A percentile compares a stretch with the other conserved stretches of the same genome.
These are phyloP conservation scores for Resseliella maxima DNA, from an alignment of 2,888 invertebrate genomes.

Conservation along the genomic window DNA sequence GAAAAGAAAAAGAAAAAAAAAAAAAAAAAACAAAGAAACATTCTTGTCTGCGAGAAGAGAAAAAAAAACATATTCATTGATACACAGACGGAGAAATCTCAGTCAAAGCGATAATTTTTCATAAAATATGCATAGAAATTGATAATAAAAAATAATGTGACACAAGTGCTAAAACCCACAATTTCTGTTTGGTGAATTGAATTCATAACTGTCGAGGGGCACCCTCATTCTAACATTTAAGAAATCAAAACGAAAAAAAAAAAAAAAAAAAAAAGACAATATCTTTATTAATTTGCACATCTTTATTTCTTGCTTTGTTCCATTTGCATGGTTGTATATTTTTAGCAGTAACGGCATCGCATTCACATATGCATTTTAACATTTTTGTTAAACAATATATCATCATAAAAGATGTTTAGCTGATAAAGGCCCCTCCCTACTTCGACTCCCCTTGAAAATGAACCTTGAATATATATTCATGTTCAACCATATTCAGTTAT, in stretches of 20 bases:
- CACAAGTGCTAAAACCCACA: constrained; percentile 7
- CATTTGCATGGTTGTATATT: background rate
- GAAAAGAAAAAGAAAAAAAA: no score
- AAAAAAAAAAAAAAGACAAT: background rate
- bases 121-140: no score
- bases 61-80: no score
- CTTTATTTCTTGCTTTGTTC: no score
- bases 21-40: background rate
- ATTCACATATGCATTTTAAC: background rate
- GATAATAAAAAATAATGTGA: background rate
- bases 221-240: background rate
- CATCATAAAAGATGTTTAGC: background rate
- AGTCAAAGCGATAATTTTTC: no score
- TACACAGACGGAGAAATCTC: no score
- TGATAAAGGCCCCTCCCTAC: no score
- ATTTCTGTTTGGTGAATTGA: background rate
- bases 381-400: background rate
- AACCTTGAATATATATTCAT: constrained; percentile 9
- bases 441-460: background rate
- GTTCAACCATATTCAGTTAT: background rate
- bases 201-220: background rate
- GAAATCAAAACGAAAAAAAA: no score
- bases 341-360: background rate
- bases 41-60: no score
- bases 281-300: background rate